Conservation (phyloP, 2,113 vertebrate genomes). For the Coptodon bakossiorum region DNA sequence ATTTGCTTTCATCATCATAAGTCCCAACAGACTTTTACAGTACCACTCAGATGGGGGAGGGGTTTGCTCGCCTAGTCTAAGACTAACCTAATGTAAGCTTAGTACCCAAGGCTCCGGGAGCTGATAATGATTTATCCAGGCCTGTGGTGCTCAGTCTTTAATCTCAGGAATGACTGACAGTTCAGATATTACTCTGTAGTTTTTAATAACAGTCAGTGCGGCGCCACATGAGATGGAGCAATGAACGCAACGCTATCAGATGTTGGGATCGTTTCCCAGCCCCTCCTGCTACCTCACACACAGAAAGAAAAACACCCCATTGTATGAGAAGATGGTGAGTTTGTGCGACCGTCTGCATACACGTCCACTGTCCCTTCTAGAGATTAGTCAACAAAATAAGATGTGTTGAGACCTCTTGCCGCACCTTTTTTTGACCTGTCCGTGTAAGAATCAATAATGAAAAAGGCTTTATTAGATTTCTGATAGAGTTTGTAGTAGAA, state of each 20-base stretch:
- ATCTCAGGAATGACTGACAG: conserved; percentile 56
- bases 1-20: not conserved
- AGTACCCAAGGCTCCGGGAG: not conserved
- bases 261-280: conserved; percentile 14
- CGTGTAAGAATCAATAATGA: not conserved
- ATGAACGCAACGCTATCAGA: conserved; percentile 39
- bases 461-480: not conserved
- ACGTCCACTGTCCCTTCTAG: not conserved
- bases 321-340: not conserved
- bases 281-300: not conserved
- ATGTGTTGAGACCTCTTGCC: not conserved
- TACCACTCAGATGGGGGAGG: not conserved
- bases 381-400: not conserved
- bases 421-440: not conserved
- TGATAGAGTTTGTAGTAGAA: not conserved
- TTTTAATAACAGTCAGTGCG: conserved; percentile 62
- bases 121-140: conserved; percentile 11
- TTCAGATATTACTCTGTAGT: conserved; percentile 64
- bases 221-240: conserved; percentile 27
- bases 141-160: conserved; percentile 8
- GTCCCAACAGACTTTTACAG: not conserved
- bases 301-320: not conserved
- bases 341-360: not conserved
- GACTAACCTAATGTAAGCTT: not conserved
- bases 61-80: not conserved